Base-by-base conservation (phyloP, 2,888 invertebrate genomes). In the Eupithecia vulgata region DNA sequence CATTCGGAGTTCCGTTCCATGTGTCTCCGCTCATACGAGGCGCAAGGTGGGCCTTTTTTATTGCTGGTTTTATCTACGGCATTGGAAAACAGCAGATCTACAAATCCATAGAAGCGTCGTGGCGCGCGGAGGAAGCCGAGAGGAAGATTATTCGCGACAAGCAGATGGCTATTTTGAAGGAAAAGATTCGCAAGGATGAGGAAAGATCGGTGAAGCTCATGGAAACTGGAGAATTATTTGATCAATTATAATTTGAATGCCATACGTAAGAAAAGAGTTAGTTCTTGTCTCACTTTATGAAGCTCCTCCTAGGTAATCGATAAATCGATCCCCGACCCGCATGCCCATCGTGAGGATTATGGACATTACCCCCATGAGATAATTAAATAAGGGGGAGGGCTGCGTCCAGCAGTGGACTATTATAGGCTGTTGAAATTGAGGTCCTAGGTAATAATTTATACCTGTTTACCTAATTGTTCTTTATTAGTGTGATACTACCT, bases 21-120 rank as follows among this genome's bases (percentile, higher is more conserved):
- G 94, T 94, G 1, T 94, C 94, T 0, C 93, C 94, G 30, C 73
- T 94, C 37, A 91, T 94, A 74, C 85, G 94, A 73, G 91, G 90
- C 8, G 70, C 82, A 10, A 85, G 94, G 78, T 93, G 84, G 79
- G 86, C 80, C 40, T 77, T 92, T 2, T 81, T 94, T 1, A 61
- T 92, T 45, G 88, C 90, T 57, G 94, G 94, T 8, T 86, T 94
- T 35, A 15, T 93, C 12, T 93, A 93, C 76, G 94, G 87, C 6
- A 74, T 79, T 42, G 78, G 80, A 0, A 94, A 94, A 78, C 89
- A 91, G 78, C 79, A 42, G 0, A 37, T 84, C 0, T 94, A 94
- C 78, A 82, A 84, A n/a, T 42, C 72, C 0, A 74, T 83, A 81
- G 93, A 93, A 77, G 84, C 79, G 0, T 42, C 65, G 0, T 85